These are phyloP conservation scores for Butorides virescens DNA, from an alignment of 2,113 vertebrate genomes.

Conservation along the genomic window DNA sequence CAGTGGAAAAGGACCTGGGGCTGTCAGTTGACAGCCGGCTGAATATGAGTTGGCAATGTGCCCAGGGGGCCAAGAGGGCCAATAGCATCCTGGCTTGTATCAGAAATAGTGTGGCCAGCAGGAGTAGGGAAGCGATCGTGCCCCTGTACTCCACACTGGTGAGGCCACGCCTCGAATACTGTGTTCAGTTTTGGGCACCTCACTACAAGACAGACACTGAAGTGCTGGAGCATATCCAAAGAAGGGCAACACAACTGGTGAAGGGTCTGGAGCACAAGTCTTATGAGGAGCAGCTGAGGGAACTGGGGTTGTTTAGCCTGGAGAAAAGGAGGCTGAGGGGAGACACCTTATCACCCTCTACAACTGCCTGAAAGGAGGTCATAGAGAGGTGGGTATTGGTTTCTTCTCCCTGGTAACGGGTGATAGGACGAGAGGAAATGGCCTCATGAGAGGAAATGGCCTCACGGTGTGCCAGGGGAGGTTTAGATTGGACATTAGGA, in stretches of 20 bases:
- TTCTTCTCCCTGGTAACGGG: not conserved
- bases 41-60: not conserved
- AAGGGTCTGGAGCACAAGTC: not conserved
- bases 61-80: not conserved
- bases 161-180: not conserved
- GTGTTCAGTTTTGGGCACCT: not conserved
- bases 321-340: not conserved
- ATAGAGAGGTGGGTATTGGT: not conserved
- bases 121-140: rapidly evolving
- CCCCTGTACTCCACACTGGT: not conserved
- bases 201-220: not conserved
- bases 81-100: not conserved
- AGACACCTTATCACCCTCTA: not conserved
- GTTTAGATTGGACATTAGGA: not conserved
- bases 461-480: not conserved
- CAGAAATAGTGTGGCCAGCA: not conserved
- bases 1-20: not conserved
- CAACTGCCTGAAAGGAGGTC: not conserved
- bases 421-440: not conserved
- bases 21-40: rapidly evolving
- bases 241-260: not conserved
- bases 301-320: not conserved
- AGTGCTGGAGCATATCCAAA: not conserved
- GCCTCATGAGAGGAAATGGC: not conserved
- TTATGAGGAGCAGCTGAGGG: not conserved